Percentiles rank a stretch among this genome's conserved stretches.
phyloP scores from a whole-genome alignment of 2,797 vertebrate genomes.

The Coranthus polyacanthus region DNA sequence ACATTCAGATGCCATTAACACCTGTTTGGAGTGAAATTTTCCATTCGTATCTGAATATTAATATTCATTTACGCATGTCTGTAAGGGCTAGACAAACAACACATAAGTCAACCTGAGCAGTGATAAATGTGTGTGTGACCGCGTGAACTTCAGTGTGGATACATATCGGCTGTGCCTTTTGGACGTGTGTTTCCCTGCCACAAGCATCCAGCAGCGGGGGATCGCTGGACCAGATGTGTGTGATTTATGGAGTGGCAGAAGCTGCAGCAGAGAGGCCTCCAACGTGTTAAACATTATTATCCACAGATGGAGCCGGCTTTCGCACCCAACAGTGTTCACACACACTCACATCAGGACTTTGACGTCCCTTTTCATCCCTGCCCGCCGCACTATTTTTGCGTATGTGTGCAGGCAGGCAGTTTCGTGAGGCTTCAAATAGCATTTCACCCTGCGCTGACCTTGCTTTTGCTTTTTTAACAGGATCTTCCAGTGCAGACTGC shows the following conservation, averaged over 20 bases:
- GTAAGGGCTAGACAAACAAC: conserved; percentile 13
- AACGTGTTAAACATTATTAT: conserved; percentile 79
- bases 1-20: background rate
- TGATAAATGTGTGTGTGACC: conserved; percentile 54
- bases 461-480: conserved; percentile 16
- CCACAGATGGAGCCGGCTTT: conserved; percentile 69
- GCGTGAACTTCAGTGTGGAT: conserved; percentile 24
- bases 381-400: background rate
- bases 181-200: conserved; percentile 41
- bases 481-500: background rate
- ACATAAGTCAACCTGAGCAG: conserved; percentile 21
- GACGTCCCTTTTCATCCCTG: conserved; percentile 43
- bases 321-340: conserved; percentile 43
- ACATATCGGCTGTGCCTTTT: conserved; percentile 13
- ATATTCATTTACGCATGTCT: conserved; percentile 1
- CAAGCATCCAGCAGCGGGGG: conserved; percentile 52
- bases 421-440: conserved; percentile 30
- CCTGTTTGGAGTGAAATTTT: background rate
- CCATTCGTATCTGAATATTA: background rate
- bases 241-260: conserved; percentile 81
- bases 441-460: conserved; percentile 52
- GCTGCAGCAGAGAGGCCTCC: conserved; percentile 65
- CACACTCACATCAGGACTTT: conserved; percentile 41
- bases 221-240: conserved; percentile 75
- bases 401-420: conserved; percentile 1